Evolutionary conservation across 2,888 invertebrate species (phyloP).

Genomic region (Lymantria monacha): DNA sequence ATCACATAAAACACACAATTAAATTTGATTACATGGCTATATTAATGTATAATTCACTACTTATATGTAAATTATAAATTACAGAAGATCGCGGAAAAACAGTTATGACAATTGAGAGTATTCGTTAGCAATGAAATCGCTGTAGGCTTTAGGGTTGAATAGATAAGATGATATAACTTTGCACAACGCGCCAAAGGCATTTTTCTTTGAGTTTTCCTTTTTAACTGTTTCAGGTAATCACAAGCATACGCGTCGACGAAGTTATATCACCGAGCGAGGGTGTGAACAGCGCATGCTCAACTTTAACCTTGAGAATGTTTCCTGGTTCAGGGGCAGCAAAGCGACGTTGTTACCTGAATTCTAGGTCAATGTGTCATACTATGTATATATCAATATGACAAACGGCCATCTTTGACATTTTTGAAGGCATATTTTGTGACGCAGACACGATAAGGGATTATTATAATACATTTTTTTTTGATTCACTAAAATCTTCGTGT

Average conservation of each 20-base stretch:
- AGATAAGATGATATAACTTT: constrained; percentile 20
- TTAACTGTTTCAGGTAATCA: background rate
- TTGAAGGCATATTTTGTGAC: no score
- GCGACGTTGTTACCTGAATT: constrained; percentile 53
- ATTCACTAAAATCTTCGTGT: no score
- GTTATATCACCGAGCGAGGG: constrained; percentile 38
- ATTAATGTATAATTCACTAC: background rate
- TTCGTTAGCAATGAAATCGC: constrained; percentile 45
- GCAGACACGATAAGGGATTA: no score
- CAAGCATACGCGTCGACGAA: constrained; percentile 31
- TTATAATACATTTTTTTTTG: no score
- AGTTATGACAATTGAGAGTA: constrained; percentile 12
- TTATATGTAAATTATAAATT: background rate
- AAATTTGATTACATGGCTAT: background rate
- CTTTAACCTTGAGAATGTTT: constrained; percentile 67
- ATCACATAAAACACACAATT: background rate
- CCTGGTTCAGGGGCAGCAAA: constrained; percentile 73
- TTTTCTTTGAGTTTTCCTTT: background rate
- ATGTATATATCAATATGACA: background rate
- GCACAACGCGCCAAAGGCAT: background rate
- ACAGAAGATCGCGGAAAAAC: background rate
- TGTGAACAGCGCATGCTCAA: constrained; percentile 55
- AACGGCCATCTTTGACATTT: no score
- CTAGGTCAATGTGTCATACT: constrained; percentile 62
- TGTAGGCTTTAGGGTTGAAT: constrained; percentile 32